Evolutionary conservation across 2,888 invertebrate genomes (phyloP).

Genomic region (Patella ulyssiponensis): DNA sequence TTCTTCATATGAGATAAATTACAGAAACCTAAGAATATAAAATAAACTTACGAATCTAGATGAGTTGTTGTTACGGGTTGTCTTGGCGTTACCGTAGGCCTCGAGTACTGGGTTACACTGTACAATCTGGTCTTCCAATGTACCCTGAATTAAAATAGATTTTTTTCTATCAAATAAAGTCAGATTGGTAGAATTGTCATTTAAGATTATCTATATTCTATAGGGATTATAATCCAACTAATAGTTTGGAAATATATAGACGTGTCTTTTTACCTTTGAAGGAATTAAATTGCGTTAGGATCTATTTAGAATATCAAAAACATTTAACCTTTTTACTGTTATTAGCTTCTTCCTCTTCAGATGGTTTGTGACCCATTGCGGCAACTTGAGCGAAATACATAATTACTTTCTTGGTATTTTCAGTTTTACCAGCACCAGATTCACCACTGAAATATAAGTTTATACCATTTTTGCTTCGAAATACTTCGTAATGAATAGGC

Average conservation of each 20-base stretch:
- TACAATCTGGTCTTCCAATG: slow-evolving; percentile 98
- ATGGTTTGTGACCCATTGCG: slow-evolving; percentile 77
- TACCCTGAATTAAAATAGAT: slow-evolving; percentile 77
- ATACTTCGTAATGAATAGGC: background rate
- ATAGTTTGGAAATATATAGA: too few relatives aligned
- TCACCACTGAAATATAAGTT: slow-evolving; percentile 80
- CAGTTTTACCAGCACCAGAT: slow-evolving; percentile 99
- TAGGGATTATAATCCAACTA: too few relatives aligned
- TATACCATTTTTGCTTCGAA: background rate
- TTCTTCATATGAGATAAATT: too few relatives aligned
- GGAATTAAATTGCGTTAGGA: background rate
- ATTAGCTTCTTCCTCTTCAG: slow-evolving; percentile 33
- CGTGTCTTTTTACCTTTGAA: background rate
- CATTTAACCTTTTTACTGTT: slow-evolving; percentile 71
- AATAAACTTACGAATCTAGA: slow-evolving; percentile 99
- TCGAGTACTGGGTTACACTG: slow-evolving; percentile 84
- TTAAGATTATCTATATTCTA: too few relatives aligned
- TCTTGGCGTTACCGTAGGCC: slow-evolving; percentile 59
- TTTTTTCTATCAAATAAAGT: too few relatives aligned
- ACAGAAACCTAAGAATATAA: too few relatives aligned
- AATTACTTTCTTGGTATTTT: slow-evolving; percentile 99
- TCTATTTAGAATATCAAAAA: background rate
- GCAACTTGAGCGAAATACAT: slow-evolving; percentile 89
- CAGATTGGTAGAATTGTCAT: too few relatives aligned
- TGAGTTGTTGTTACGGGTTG: slow-evolving; percentile 94